A percentile compares a stretch with the other conserved stretches of the same genome.
phyloP scores from a whole-genome alignment of 2,797 vertebrate genomes.

The Falco naumanni region DNA sequence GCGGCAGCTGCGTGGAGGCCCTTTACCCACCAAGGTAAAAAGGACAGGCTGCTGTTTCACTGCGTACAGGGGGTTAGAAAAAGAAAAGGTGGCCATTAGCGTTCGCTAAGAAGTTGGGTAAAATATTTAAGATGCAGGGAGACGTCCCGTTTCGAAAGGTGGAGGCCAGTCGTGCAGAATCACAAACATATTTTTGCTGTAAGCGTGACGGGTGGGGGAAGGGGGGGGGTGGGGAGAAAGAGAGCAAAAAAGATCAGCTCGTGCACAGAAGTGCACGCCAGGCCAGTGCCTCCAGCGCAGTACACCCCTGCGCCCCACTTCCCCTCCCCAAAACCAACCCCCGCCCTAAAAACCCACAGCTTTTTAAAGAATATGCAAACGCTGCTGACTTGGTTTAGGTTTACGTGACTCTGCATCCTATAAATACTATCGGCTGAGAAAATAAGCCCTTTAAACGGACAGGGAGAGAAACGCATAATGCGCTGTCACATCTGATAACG shows the following conservation, averaged over 20 bases:
- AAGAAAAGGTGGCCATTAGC: not conserved
- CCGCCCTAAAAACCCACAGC: not conserved
- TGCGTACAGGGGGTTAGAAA: rapidly evolving
- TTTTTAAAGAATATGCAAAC: not conserved
- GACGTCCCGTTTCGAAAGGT: not conserved
- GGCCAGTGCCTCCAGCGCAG: not conserved
- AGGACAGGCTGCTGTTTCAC: rapidly evolving
- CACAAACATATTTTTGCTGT: not conserved
- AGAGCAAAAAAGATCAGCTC: not conserved
- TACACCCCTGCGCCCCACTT: not conserved
- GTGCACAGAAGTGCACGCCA: not conserved
- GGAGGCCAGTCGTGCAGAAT: not conserved
- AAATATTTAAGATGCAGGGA: not conserved
- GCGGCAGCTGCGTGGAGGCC: not conserved
- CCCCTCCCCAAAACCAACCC: not conserved
- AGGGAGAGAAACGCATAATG: not conserved
- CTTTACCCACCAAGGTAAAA: not conserved
- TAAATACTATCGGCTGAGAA: not conserved
- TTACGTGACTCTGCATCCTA: not conserved
- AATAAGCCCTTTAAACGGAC: not conserved
- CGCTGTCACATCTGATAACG: not conserved
- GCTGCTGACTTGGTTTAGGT: not conserved
- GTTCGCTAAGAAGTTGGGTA: not conserved
- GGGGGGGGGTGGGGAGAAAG: not conserved
- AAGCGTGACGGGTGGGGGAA: not conserved